A percentile compares a stretch with the other conserved stretches of the same genome.
Conservation (phyloP, 2,888 invertebrate species). For the Drosophila ezoana region DNA sequence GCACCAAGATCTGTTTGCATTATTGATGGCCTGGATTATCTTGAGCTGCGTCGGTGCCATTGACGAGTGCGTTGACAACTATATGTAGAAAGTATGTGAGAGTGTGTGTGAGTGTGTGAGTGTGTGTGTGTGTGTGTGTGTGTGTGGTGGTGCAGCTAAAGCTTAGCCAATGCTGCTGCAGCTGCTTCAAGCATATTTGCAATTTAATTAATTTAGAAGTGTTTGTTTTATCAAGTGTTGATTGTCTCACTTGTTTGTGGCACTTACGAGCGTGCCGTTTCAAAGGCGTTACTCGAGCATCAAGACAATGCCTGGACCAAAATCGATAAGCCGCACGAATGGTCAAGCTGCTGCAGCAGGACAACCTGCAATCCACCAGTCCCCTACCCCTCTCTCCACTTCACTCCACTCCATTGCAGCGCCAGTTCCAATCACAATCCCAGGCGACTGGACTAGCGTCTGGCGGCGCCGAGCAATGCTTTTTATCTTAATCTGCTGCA, state of each 20-base stretch:
- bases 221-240: constrained; percentile 81
- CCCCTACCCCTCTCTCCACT: not conserved
- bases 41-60: constrained; percentile 54
- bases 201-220: constrained; percentile 82
- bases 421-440: constrained; percentile 28
- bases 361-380: constrained; percentile 14
- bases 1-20: constrained; percentile 72
- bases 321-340: constrained; percentile 75
- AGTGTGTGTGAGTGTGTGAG: constrained; percentile 12
- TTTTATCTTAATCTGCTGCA: constrained; percentile 80
- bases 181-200: constrained; percentile 75
- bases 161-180: constrained; percentile 46
- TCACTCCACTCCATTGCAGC: not conserved
- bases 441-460: constrained; percentile 31
- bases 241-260: constrained; percentile 79
- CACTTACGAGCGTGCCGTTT: constrained; percentile 69
- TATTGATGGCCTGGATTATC: constrained; percentile 79
- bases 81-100: constrained; percentile 15
- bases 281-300: constrained; percentile 49
- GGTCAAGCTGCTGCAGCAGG: constrained; percentile 40
- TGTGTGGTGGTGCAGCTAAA: constrained; percentile 28
- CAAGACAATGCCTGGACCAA: constrained; percentile 59
- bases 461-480: constrained; percentile 60
- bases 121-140: no score
- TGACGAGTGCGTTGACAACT: constrained; percentile 67